phyloP scores from a whole-genome alignment of 2,113 vertebrate species.

The Fukomys damarensis region DNA sequence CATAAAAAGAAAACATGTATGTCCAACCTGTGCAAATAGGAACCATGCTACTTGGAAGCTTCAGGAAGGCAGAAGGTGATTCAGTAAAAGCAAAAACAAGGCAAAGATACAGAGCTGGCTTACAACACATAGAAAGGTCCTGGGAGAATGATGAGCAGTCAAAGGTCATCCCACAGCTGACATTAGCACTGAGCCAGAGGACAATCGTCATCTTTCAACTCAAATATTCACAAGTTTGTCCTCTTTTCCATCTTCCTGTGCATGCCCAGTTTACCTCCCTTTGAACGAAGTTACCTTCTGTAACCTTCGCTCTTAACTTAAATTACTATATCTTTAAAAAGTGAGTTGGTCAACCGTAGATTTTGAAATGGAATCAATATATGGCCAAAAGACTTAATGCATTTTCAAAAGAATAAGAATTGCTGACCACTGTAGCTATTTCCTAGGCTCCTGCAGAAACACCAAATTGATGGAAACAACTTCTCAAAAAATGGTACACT shows the following conservation, averaged over 20 bases:
- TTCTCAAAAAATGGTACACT: background rate
- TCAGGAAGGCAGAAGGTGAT: background rate
- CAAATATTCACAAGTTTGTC: background rate
- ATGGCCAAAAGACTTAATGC: background rate
- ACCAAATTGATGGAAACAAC: background rate
- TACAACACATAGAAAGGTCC: too few relatives aligned
- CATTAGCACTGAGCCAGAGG: background rate
- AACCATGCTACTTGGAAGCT: background rate
- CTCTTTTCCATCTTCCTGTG: background rate
- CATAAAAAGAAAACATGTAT: background rate
- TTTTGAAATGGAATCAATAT: slow-evolving; percentile 20
- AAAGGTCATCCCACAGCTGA: background rate
- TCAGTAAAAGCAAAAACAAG: background rate
- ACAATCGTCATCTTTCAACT: background rate
- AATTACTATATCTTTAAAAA: slow-evolving; percentile 16
- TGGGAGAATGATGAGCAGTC: background rate
- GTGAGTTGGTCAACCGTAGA: background rate
- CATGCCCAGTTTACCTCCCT: background rate
- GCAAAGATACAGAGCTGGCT: background rate
- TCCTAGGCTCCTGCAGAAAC: background rate
- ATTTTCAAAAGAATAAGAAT: background rate
- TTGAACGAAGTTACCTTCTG: background rate
- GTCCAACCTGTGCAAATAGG: background rate
- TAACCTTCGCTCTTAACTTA: background rate
- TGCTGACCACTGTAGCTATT: background rate